Conservation (phyloP, 2,113 vertebrate genomes). For the Copsychus sechellarum region DNA sequence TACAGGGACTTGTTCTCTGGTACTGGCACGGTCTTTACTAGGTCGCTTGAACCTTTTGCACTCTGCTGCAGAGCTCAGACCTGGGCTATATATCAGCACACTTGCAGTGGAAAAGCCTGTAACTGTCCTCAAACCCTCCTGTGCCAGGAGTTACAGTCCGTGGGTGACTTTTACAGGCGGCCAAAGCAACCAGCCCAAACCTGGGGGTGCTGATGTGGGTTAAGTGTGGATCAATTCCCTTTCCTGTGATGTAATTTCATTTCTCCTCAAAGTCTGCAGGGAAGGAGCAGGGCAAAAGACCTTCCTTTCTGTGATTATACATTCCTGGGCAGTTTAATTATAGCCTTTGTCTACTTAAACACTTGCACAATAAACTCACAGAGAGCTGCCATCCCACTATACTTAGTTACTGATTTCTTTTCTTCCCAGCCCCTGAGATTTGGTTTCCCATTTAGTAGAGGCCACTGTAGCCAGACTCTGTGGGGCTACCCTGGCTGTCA, state of each 20-base stretch:
- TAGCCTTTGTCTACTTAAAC: slow-evolving; percentile 38
- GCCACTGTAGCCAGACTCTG: neutral
- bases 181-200: neutral
- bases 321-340: slow-evolving; percentile 54
- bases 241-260: neutral
- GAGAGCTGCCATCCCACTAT: neutral
- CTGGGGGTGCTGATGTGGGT: neutral
- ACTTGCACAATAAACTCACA: neutral
- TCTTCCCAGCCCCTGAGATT: neutral
- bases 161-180: neutral
- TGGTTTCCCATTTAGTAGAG: neutral
- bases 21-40: neutral
- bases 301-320: slow-evolving; percentile 36
- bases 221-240: neutral
- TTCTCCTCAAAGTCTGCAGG: slow-evolving; percentile 31
- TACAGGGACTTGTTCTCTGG: slow-evolving; percentile 24
- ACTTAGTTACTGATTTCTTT: slow-evolving; percentile 8
- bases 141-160: neutral
- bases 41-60: slow-evolving; percentile 33
- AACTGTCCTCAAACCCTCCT: neutral
- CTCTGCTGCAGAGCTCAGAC: slow-evolving; percentile 3
- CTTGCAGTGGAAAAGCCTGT: neutral
- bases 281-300: slow-evolving; percentile 2
- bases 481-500: neutral
- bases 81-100: neutral